Evolutionary conservation across 2,113 vertebrate species (phyloP), one percentile per base, ranked within the genome.

Genomic region (Rhabdornis inornatus): DNA sequence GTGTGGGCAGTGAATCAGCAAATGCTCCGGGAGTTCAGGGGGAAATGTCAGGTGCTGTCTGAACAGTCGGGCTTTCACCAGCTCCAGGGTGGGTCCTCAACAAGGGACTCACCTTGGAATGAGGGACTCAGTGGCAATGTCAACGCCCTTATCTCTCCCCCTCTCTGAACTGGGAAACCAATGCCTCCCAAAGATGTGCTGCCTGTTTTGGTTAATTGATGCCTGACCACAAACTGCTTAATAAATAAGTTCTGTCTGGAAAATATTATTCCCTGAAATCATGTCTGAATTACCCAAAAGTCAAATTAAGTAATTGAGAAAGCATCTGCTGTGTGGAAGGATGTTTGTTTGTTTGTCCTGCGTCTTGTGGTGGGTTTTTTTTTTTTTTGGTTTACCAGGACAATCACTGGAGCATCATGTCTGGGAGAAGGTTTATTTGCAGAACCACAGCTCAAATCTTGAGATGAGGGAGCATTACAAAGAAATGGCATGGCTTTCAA

Each of bases 21-120:
- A 98, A 97, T 64, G 91, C 97, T 97, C 72, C 15, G 5, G 95
- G 95, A 98, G 96, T 89, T 97, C 72, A 94, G 92, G 85, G 90
- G 97, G 97, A 97, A 97, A 93, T 98, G 97, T 98, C 98, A 98
- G 98, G 98, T 98, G 97, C 93, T 98, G 70, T 99, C 98, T 98
- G 98, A 97, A 97, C 96, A 98, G 89, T 3, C 0, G 1, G 72
- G 93, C 96, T 98, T 97, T 95, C 94, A 96, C 94, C 97, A 98
- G 87, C 75, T 13, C 53, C 39, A 81, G 92, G 96, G 97, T 97
- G 98, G 97, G 94, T 95, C 96, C 97, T 96, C 57, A 61, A 42
- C 91, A 87, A 87, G 95, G 64, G 96, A 93, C 96, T 57, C 91
- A 98, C 98, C 93, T 97, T 66, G 63, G 74, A 76, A 59, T 81